Evolutionary conservation across 2,113 vertebrate genomes (phyloP), one percentile per base, ranked within the genome.

Genomic region (Mirza zaza): DNA sequence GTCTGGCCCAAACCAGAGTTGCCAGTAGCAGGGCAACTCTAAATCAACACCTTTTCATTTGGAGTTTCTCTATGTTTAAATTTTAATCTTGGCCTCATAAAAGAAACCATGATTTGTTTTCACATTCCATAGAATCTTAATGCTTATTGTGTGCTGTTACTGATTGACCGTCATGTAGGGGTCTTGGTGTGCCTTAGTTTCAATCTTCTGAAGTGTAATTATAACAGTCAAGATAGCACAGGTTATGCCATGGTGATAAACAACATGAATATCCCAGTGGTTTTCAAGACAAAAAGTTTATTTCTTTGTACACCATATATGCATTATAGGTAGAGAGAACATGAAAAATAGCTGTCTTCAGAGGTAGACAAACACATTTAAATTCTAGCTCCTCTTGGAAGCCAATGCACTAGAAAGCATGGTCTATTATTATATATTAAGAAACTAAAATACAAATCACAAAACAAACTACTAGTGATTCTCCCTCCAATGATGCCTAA

Each of bases 41-140:
- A 75, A 67, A 48, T 81, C 67, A 91, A 20, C 1, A 52, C 18
- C 9, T 77, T 29, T 57, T 71, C 83, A 52, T 91, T 93, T 55
- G 20, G 34, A 77, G 17, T 36, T 29, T 61, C 42, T 76, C 9
- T 18, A 29, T 63, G 5, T 34, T 23, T 91, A 29, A 77, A 80
- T 79, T 96, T 90, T 75, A 83, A 90, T 86, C 75, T 88, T 91
- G 25, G 5, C 52, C 39, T 89, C 39, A 21, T 61, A 90, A 11
- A 17, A 32, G 29, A 42, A 79, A 36, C 13, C 18, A 71, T 20
- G 27, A 20, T 89, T 80, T 93, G 21, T 90, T 68, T 94, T 87
- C 67, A 77, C 25, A 63, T 13, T 27, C 15, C 13, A 57, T 25
- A 71, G 20, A 52, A 21, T 52, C 13, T 13, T 65, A 65, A 45